Conservation (phyloP, 1,140 invertebrate species). For the Papilio polytes region DNA sequence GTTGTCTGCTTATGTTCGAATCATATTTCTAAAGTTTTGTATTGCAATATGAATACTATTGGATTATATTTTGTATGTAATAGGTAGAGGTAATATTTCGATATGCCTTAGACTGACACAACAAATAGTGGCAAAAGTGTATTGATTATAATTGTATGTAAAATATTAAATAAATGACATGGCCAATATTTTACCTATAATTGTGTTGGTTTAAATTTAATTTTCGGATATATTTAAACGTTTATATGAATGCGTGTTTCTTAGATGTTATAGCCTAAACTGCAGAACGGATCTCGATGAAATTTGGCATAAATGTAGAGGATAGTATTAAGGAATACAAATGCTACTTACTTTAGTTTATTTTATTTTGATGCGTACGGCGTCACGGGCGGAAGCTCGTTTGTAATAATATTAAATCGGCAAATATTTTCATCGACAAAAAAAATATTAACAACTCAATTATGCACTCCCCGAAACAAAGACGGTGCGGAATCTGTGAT, state of each 20-base stretch:
- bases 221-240: too few species aligned
- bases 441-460: constrained; percentile 78
- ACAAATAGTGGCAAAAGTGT: too few species aligned
- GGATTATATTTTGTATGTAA: neutral
- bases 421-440: constrained; percentile 33
- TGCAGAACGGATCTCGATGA: too few species aligned
- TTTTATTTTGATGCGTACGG: too few species aligned
- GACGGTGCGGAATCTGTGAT: constrained; percentile 70
- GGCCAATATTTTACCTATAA: neutral
- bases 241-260: too few species aligned
- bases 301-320: too few species aligned
- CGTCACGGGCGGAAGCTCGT: neutral
- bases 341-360: too few species aligned
- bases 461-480: constrained; percentile 67
- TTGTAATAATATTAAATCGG: neutral
- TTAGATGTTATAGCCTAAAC: too few species aligned
- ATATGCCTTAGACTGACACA: neutral
- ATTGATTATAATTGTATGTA: too few species aligned
- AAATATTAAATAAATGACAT: neutral
- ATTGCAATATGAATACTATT: constrained; percentile 30
- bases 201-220: too few species aligned
- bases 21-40: constrained; percentile 49
- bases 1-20: constrained; percentile 57
- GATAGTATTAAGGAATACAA: too few species aligned
- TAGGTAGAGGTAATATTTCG: too few species aligned